Base-by-base conservation (phyloP, 2,113 vertebrate genomes). In the Rhynchomys soricoides region DNA sequence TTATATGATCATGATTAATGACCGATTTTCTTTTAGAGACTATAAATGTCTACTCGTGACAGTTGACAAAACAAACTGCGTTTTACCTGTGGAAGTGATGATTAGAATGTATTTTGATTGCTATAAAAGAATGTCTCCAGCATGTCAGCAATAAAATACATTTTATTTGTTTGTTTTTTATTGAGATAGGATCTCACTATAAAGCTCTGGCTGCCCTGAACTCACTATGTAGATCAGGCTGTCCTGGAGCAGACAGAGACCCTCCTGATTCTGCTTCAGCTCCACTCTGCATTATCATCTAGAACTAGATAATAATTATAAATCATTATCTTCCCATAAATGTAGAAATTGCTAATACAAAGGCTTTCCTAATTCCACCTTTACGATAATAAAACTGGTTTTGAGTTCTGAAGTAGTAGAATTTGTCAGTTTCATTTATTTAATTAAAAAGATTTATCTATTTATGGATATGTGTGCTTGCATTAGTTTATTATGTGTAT, bases 331-430 rank as follows among this genome's bases (percentile, higher is more conserved):
- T 91, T 93, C 55, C 86, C 40, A 73, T 89, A n/a, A 34, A 66
- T 95, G 21, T 55, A 89, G 48, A 92, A 59, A 89, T 89, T 81
- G 29, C 85, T 89, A 89, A 66, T 91, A 81, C 12, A 87, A 87
- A 91, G 91, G 43, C 17, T 43, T 93, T 83, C 45, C 82, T 91
- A 31, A 66, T 81, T 78, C 48, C 31, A 85, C 66, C 73, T 92
- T 94, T 90, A 81, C 94, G 79, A 66, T 88, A 45, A 81, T 68
- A 52, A 88, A 90, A 87, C 86, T 93, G 40, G 52, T 93, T 74
- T 75, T 90, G 86, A 92, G 55, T 62, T 55, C 75, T 73, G 48
- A 70, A 70, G 24, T 90, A 94, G 85, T 91, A 43, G 17, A 68
- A 85, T 77, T 87, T 95, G 17, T 75, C 86, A 0, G 74, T 73